These are phyloP conservation scores for Chroicocephalus ridibundus DNA, from an alignment of 2,113 vertebrate species.

Conservation along the genomic window DNA sequence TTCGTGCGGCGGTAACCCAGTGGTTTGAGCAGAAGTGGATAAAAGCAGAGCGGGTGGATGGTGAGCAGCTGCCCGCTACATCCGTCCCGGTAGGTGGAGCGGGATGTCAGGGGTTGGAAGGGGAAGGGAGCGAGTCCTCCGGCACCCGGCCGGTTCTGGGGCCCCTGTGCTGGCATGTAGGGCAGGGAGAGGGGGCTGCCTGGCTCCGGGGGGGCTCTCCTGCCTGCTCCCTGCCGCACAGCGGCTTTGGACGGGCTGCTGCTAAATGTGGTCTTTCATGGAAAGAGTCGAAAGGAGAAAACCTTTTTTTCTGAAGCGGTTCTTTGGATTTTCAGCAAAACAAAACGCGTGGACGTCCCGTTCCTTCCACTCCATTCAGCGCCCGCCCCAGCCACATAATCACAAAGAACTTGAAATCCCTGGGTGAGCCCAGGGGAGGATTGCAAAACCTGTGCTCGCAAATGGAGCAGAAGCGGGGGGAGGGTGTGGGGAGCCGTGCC, in stretches of 20 bases:
- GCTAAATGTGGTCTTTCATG: background rate
- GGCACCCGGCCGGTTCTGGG: background rate
- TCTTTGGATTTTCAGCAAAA: background rate
- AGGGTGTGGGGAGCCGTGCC: background rate
- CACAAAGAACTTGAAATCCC: slow-evolving; percentile 32
- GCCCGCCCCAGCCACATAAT: background rate
- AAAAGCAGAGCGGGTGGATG: accelerated
- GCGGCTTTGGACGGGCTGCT: accelerated
- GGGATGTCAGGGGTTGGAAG: background rate
- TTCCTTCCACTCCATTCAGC: slow-evolving; percentile 11
- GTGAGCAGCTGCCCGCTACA: too few relatives aligned
- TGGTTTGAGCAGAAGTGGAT: background rate
- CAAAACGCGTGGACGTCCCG: background rate
- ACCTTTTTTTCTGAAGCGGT: background rate
- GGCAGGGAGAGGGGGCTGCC: background rate
- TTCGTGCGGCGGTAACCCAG: accelerated
- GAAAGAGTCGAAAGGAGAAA: background rate
- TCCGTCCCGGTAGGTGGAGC: accelerated
- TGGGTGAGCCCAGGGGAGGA: slow-evolving; percentile 43
- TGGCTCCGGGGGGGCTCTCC: background rate
- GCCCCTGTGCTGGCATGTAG: background rate
- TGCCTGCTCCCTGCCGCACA: background rate
- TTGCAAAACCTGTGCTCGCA: slow-evolving; percentile 47
- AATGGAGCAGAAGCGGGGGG: background rate
- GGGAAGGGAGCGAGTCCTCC: accelerated